These are phyloP conservation scores for Zaprionus davidi DNA, from an alignment of 1,140 invertebrate genomes.

Conservation along the genomic window DNA sequence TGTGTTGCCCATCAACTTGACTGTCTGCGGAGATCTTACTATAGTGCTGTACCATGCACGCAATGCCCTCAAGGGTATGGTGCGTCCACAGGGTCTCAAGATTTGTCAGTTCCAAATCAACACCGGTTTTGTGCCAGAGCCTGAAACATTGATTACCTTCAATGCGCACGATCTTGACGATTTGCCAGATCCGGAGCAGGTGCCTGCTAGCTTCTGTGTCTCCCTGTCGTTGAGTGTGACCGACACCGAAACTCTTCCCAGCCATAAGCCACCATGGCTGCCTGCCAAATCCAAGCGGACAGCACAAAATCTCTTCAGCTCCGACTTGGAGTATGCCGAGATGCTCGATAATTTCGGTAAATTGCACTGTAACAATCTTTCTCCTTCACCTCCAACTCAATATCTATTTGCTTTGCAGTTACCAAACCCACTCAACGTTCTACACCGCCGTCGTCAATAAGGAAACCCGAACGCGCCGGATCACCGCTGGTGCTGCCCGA, in stretches of 20 bases:
- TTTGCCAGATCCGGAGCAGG: constrained; percentile 91
- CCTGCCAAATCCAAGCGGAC: constrained; percentile 86
- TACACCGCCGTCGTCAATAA: constrained; percentile 20
- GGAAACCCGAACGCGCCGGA: constrained; percentile 45
- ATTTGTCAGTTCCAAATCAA: constrained; percentile 95
- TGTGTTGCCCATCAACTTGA: constrained; percentile 86
- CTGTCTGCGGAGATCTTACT: constrained; percentile 93
- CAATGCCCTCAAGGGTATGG: constrained; percentile 92
- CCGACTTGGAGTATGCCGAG: constrained; percentile 93
- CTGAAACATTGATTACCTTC: constrained; percentile 90
- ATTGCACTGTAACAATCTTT: not conserved
- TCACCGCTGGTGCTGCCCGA: constrained; percentile 75
- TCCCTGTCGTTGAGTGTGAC: constrained; percentile 90
- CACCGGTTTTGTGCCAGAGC: constrained; percentile 92
- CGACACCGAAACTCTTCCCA: constrained; percentile 87
- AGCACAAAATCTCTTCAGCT: constrained; percentile 90
- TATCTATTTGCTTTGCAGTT: constrained; percentile 49
- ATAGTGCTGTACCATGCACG: constrained; percentile 93
- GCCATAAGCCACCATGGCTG: constrained; percentile 91
- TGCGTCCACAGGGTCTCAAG: constrained; percentile 93
- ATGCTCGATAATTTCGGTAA: constrained; percentile 91
- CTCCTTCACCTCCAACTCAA: not conserved
- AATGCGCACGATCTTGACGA: constrained; percentile 92
- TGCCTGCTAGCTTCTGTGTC: constrained; percentile 90
- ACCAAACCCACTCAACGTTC: constrained; percentile 68